Percentiles rank a stretch among this genome's conserved stretches.
phyloP scores from a whole-genome alignment of 2,113 vertebrate species.

The Corythaeola cristata region DNA sequence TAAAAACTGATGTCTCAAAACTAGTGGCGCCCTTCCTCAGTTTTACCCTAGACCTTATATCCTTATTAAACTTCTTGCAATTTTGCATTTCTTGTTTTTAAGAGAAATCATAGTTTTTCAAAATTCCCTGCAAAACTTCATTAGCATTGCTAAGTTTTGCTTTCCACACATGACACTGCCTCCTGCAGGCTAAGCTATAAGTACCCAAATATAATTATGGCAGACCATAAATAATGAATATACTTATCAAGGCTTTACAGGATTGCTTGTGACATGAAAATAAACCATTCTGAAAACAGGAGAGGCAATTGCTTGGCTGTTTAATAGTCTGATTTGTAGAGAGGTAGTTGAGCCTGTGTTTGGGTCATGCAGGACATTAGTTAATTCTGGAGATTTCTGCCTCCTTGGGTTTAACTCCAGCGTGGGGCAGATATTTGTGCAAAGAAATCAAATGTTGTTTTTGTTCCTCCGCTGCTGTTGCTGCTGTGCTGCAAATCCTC shows the following conservation, averaged over 20 bases:
- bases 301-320: not conserved
- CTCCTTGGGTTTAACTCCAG: not conserved
- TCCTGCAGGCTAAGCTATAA: slow-evolving; percentile 40
- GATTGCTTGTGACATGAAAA: not conserved
- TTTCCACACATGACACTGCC: slow-evolving; percentile 20
- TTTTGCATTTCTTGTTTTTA: not conserved
- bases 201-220: not conserved
- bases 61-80: not conserved
- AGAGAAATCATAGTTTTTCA: not conserved
- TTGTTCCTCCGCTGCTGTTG: not conserved
- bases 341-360: not conserved
- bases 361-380: not conserved
- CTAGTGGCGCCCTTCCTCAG: not conserved
- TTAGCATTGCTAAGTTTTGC: not conserved
- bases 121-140: not conserved
- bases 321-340: not conserved
- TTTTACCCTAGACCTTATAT: not conserved
- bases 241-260: slow-evolving; percentile 3
- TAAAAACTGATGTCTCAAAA: not conserved
- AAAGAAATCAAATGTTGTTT: not conserved
- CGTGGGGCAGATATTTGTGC: not conserved
- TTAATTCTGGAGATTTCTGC: not conserved
- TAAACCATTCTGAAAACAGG: not conserved
- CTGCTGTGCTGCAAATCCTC: slow-evolving; percentile 44
- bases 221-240: slow-evolving; percentile 55